phyloP scores from a whole-genome alignment of 92 coral and sea anemone species.

The Umimayanthus chanpuru region DNA sequence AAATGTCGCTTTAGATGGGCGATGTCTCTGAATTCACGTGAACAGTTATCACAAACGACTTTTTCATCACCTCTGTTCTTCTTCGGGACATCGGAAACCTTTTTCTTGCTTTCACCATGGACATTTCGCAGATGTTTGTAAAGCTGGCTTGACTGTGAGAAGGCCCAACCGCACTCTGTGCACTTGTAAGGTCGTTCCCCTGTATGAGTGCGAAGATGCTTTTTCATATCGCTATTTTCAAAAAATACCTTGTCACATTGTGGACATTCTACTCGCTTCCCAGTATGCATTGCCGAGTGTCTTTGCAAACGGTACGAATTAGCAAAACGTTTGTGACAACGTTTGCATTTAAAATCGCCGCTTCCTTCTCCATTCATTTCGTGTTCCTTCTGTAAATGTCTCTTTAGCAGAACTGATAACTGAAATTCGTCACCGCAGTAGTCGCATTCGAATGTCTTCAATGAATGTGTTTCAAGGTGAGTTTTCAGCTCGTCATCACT shows the following conservation, averaged over 20 bases:
- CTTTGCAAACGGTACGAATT: slow-evolving; percentile 20
- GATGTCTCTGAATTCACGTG: slow-evolving; percentile 19
- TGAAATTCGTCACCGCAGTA: slow-evolving; percentile 19
- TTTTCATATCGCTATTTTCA: slow-evolving; percentile 30
- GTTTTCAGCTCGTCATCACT: background rate
- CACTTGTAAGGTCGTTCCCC: slow-evolving; percentile 43
- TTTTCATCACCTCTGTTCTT: background rate
- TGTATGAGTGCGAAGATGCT: slow-evolving; percentile 37
- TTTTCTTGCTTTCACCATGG: background rate
- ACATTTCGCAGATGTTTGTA: slow-evolving; percentile 16
- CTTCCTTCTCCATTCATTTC: background rate
- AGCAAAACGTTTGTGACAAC: slow-evolving; percentile 19
- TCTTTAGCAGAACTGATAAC: slow-evolving; percentile 20
- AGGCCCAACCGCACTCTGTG: slow-evolving; percentile 10
- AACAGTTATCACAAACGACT: slow-evolving; percentile 25
- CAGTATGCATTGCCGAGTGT: slow-evolving; percentile 12
- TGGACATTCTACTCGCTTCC: background rate
- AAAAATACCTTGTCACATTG: slow-evolving; percentile 23
- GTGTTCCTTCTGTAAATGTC: background rate
- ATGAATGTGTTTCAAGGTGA: slow-evolving; percentile 16
- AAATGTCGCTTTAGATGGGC: slow-evolving; percentile 35
- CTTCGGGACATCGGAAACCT: background rate
- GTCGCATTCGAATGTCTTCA: slow-evolving; percentile 24
- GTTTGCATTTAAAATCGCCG: background rate
- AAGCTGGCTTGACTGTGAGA: slow-evolving; percentile 42